Base-by-base conservation (phyloP, 2,888 invertebrate genomes). In the Pandemis cinnamomeana region DNA sequence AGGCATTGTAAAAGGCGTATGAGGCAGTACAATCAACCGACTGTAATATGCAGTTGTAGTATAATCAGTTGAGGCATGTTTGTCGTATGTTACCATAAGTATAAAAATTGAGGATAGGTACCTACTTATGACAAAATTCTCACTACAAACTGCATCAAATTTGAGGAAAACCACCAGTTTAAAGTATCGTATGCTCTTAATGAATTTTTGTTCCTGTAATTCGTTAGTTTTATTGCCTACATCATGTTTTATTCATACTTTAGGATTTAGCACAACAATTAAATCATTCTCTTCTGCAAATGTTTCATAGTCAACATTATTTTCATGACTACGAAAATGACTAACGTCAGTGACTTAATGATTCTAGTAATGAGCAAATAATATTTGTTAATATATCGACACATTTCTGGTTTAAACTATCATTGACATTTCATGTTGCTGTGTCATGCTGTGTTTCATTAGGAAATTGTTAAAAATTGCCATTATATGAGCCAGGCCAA, bases 291-390 rank as follows among this genome's bases (percentile, higher is more conserved):
- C 58, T 58, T 27, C 15, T 27, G 27, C 58, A 58, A 58, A 58
- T 27, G 27, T 58, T 58, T 58, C 11, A 11, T 63, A 44, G 63
- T 63, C 63, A 63, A 63, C 44, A 58, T 58, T 20, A 58, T 58
- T 58, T 27, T 58, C 27, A 27, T 58, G 58, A 27, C 58, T 11
- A 53, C 15, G 8, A 20, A 44, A 0, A n/a, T 63, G 44, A 64
- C 13, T 55, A 67, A 71, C 41, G 46, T 8, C 36, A 27, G 5
- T 67, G 7, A 46, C 6, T 48, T 48, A 67, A 63, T 72, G 27
- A 62, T 68, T 68, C 36, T 41, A 13, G 11, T 67, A 67, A 36
- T 62, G 27, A 62, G 44, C 6, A 62, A 72, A 55, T 27, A n/a
- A 15, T 46, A 36, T 44, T 48, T 7, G 42, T 11, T 7, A 27